These are phyloP conservation scores for Nymphicus hollandicus DNA, from an alignment of 2,113 vertebrate species.

Conservation along the genomic window DNA sequence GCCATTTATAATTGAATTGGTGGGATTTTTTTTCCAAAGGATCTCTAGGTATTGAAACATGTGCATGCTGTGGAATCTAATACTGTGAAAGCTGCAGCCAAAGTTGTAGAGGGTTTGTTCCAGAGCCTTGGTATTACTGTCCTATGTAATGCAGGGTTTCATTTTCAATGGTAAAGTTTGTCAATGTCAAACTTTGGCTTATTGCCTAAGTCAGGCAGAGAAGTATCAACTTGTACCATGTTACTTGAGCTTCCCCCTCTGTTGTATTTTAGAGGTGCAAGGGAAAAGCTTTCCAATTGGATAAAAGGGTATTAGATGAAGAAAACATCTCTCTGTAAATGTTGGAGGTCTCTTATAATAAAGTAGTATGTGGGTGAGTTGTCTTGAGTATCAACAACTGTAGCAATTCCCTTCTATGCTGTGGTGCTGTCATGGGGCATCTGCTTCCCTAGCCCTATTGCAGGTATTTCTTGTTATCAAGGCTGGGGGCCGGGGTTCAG, in stretches of 20 bases:
- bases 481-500: not conserved
- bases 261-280: not conserved
- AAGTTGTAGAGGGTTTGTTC: not conserved
- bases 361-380: not conserved
- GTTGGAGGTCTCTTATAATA: not conserved
- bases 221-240: not conserved
- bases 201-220: not conserved
- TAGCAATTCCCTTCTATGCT: not conserved
- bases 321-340: not conserved
- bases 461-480: not conserved
- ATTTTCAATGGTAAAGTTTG: not conserved
- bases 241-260: not conserved
- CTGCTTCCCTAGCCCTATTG: not conserved
- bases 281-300: not conserved
- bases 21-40: not conserved
- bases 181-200: not conserved
- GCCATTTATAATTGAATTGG: not conserved
- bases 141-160: not conserved
- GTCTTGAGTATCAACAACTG: not conserved
- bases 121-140: not conserved
- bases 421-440: not conserved
- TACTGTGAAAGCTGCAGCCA: not conserved
- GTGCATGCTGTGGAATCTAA: not conserved
- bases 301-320: not conserved
- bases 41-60: not conserved